Base-by-base conservation (phyloP, 2,888 invertebrate genomes). In the Strigamia maritima region DNA sequence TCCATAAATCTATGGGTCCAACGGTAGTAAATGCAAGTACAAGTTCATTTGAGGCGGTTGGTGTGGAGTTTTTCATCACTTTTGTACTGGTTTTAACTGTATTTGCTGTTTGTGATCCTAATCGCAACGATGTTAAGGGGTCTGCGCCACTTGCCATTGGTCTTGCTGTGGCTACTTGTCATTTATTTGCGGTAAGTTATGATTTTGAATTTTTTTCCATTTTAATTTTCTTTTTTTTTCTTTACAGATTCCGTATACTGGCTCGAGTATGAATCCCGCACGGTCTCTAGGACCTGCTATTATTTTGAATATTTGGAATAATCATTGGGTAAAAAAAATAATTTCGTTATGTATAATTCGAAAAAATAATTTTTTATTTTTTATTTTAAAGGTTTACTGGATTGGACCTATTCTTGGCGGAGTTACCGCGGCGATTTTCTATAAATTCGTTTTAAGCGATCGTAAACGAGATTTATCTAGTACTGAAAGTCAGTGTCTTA, bases 301-400 rank as follows among this genome's bases (percentile, higher is more conserved):
- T 28, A 90, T 95, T 79, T 90, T 90, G 82, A 90, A 90, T 81
- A 86, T 87, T 38, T 96, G 94, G 92, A 86, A 87, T 3, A 86
- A 93, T 83, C 96, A 96, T 84, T 96, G 95, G 95, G 92, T n/a
- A n/a, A n/a, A n/a, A n/a, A n/a, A n/a, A n/a, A n/a, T 94, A 88
- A 88, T 89, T 83, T 10, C 8, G 14, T 14, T 7, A 10, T 40
- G 14, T 14, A 40, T 10, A 10, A 10, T 10, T 10, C 8, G 8
- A 40, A 40, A 10, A 10, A 40, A n/a, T n/a, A n/a, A n/a, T n/a
- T 40, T n/a, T 49, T 49, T 6, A 6, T n/a, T n/a, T 49, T 49
- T 10, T 31, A 7, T 7, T n/a, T 31, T n/a, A n/a, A n/a, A 49
- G 49, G 12, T 49, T 14, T 49, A 49, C 49, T 49, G 49, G 49